Conservation (phyloP, 64 coral and sea anemone genomes). For the Stichodactyla helianthus region DNA sequence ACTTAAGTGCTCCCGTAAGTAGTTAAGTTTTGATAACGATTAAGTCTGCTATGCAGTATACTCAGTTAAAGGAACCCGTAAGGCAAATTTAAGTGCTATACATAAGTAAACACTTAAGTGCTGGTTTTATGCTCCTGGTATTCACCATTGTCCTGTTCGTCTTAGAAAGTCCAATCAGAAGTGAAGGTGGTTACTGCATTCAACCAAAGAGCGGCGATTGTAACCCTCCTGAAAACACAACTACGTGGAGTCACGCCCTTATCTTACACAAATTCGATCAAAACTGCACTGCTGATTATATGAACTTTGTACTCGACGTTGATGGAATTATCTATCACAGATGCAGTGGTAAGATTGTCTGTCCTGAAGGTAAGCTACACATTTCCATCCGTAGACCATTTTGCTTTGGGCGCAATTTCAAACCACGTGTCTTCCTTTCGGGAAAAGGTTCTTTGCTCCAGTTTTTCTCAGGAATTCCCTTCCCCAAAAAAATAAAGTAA, state of each 20-base stretch:
- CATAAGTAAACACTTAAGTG: background rate
- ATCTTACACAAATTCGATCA: background rate
- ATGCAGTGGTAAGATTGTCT: constrained; percentile 18
- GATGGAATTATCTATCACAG: constrained; percentile 24
- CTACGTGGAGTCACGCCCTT: constrained; percentile 4
- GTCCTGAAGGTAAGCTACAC: constrained; percentile 14
- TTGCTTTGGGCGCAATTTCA: background rate
- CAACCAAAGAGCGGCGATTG: constrained; percentile 20
- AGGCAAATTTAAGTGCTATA: background rate
- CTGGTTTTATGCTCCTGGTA: background rate
- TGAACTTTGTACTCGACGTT: constrained; percentile 9
- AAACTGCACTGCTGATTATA: constrained; percentile 16
- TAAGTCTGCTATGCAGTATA: no score
- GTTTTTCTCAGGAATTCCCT: background rate
- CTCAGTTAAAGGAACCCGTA: no score
- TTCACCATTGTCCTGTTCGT: background rate
- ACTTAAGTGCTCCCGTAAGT: no score
- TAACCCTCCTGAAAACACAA: background rate
- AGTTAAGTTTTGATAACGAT: no score
- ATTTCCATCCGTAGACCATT: background rate
- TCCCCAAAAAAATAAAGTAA: background rate
- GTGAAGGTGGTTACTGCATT: constrained; percentile 1
- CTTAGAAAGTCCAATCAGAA: constrained; percentile 13
- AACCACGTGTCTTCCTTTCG: background rate
- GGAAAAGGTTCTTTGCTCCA: background rate